A percentile compares a stretch with the other conserved stretches of the same genome.
These are phyloP conservation scores for Nothobranchius kuhntae DNA, from an alignment of 2,113 vertebrate genomes.

Conservation along the genomic window DNA sequence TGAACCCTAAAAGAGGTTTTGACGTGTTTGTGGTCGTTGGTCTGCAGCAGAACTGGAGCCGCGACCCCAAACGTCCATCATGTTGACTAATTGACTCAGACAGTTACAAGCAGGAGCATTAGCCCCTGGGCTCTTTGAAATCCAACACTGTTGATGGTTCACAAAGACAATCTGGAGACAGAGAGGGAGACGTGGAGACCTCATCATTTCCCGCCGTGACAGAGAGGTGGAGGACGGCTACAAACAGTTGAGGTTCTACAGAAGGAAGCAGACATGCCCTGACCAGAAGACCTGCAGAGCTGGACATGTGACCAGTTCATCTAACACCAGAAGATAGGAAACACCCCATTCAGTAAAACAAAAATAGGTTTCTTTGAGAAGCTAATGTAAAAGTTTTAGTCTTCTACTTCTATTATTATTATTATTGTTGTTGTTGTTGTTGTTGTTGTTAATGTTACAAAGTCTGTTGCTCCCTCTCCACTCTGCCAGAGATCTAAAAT, in stretches of 20 bases:
- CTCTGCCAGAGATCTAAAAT: no score
- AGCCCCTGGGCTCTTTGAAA: constrained; percentile 63
- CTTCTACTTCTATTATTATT: no score
- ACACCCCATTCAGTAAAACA: no score
- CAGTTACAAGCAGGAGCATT: constrained; percentile 40
- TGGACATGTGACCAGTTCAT: constrained; percentile 44
- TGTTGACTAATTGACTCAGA: constrained; percentile 70
- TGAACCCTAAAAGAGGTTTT: background rate
- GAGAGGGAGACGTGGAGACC: constrained; percentile 73
- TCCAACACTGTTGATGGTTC: constrained; percentile 63
- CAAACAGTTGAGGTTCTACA: background rate
- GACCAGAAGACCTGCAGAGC: background rate
- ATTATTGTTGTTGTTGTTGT: no score
- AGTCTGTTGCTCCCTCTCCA: no score
- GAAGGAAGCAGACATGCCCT: constrained; percentile 24
- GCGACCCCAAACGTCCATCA: constrained; percentile 55
- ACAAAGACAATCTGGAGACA: constrained; percentile 79
- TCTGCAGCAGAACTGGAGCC: constrained; percentile 31
- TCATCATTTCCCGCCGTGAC: constrained; percentile 37
- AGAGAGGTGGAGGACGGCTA: constrained; percentile 17
- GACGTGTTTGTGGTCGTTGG: constrained; percentile 29
- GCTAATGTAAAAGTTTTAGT: no score
- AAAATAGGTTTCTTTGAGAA: no score
- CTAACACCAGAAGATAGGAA: background rate
- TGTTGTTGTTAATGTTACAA: no score